Evolutionary conservation across 1,140 invertebrate genomes (phyloP).

Genomic region (Diorhabda carinulata): DNA sequence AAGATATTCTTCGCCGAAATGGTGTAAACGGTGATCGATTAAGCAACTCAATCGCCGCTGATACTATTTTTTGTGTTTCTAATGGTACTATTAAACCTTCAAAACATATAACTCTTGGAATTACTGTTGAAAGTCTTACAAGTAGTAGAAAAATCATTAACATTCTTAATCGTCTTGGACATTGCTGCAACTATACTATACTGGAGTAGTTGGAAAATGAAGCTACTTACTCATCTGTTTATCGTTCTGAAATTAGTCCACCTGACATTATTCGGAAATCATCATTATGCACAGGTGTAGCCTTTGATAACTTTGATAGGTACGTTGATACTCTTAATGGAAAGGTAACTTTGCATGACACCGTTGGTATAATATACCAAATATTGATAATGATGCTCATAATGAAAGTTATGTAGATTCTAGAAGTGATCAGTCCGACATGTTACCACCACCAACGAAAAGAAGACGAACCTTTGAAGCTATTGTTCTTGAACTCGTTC

Average conservation of each 20-base stretch:
- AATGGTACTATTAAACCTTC: conserved; percentile 35
- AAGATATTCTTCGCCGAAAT: no score
- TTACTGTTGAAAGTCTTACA: conserved; percentile 40
- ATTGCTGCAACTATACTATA: conserved; percentile 32
- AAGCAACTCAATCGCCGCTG: no score
- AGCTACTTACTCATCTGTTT: conserved; percentile 25
- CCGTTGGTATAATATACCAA: conserved; percentile 50
- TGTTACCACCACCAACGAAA: neutral
- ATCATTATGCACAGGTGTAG: conserved; percentile 33
- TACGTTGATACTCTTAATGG: conserved; percentile 39
- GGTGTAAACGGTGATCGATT: no score
- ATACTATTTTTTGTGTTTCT: conserved; percentile 31
- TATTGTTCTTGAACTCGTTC: conserved; percentile 8
- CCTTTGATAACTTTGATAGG: conserved; percentile 44
- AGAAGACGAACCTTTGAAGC: conserved; percentile 25
- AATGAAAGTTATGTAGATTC: conserved; percentile 45
- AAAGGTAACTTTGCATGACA: conserved; percentile 49
- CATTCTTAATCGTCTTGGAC: conserved; percentile 31
- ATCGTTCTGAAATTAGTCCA: conserved; percentile 28
- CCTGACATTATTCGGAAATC: conserved; percentile 26
- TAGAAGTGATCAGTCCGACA: conserved; percentile 18
- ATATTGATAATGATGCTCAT: conserved; percentile 21
- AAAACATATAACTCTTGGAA: conserved; percentile 39
- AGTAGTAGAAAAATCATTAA: conserved; percentile 35
- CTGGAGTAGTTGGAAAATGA: conserved; percentile 36